Conservation (phyloP, 2,113 vertebrate genomes). For the Thunnus maccoyii region DNA sequence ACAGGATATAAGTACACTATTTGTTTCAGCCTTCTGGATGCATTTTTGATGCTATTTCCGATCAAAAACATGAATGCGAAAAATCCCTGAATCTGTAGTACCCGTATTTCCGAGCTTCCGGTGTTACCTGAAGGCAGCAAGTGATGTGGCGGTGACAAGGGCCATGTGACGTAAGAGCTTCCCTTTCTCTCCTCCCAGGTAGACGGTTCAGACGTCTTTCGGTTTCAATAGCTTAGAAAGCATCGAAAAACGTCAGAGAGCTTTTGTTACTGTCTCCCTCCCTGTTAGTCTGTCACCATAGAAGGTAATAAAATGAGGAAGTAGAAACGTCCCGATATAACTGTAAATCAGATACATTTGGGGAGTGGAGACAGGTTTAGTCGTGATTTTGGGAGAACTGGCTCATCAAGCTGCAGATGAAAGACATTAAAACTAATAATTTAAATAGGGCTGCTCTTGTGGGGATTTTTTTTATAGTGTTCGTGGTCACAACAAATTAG, state of each 20-base stretch:
- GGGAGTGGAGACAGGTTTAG: neutral
- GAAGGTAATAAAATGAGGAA: neutral
- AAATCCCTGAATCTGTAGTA: neutral
- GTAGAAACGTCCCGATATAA: neutral
- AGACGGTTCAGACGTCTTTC: slow-evolving; percentile 5
- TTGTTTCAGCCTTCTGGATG: too few relatives aligned
- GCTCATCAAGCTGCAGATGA: neutral
- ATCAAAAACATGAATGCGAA: too few relatives aligned
- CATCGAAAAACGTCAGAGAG: neutral
- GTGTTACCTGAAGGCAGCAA: slow-evolving; percentile 22
- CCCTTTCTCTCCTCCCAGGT: slow-evolving; percentile 51
- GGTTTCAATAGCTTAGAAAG: slow-evolving; percentile 31
- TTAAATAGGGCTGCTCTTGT: neutral
- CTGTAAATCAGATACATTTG: too few relatives aligned
- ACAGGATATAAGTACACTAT: too few relatives aligned
- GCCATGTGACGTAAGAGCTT: slow-evolving; percentile 70
- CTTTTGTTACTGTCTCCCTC: neutral
- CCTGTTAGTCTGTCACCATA: neutral
- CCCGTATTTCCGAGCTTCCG: neutral
- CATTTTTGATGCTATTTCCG: too few relatives aligned
- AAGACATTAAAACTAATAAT: neutral
- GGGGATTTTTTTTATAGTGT: neutral
- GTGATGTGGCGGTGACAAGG: slow-evolving; percentile 68
- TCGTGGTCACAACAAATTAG: neutral
- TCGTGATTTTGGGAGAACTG: neutral